A percentile compares a stretch with the other conserved stretches of the same genome.
Evolutionary conservation across 2,888 invertebrate genomes (phyloP).

Genomic region (Idaea straminata): DNA sequence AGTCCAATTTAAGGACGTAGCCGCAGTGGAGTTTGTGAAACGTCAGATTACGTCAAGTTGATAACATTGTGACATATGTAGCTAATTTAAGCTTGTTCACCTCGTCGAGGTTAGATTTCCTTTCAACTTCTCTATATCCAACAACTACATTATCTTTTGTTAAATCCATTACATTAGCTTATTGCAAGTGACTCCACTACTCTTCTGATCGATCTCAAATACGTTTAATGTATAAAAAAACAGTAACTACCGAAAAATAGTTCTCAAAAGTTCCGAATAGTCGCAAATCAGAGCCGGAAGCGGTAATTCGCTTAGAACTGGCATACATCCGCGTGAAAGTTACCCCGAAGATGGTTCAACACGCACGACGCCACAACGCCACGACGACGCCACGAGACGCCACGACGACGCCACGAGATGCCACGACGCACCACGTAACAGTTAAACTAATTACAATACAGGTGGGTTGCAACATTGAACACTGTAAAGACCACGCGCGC

Average conservation of each 20-base stretch:
- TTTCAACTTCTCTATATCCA: no score
- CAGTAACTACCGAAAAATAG: not conserved
- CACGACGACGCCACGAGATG: conserved; percentile 37
- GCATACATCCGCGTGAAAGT: conserved; percentile 7
- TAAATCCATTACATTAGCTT: no score
- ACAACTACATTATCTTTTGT: no score
- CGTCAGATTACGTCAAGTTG: no score
- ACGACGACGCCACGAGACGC: conserved; percentile 10
- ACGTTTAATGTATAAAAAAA: not conserved
- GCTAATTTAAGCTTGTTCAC: no score
- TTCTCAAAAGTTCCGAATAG: not conserved
- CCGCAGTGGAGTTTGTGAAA: no score
- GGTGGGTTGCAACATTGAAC: conserved; percentile 62
- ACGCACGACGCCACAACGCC: conserved; percentile 36
- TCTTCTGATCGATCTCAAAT: no score
- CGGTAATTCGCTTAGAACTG: not conserved
- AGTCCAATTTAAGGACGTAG: no score
- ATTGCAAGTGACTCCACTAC: no score
- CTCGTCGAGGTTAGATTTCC: no score
- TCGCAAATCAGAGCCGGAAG: not conserved
- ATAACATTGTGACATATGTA: no score
- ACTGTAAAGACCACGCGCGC: conserved; percentile 64
- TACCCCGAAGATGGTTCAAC: conserved; percentile 16
- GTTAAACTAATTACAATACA: conserved; percentile 75
- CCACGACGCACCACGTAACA: conserved; percentile 40